These are phyloP conservation scores for Silurus meridionalis DNA, from an alignment of 2,113 vertebrate genomes.

Conservation along the genomic window DNA sequence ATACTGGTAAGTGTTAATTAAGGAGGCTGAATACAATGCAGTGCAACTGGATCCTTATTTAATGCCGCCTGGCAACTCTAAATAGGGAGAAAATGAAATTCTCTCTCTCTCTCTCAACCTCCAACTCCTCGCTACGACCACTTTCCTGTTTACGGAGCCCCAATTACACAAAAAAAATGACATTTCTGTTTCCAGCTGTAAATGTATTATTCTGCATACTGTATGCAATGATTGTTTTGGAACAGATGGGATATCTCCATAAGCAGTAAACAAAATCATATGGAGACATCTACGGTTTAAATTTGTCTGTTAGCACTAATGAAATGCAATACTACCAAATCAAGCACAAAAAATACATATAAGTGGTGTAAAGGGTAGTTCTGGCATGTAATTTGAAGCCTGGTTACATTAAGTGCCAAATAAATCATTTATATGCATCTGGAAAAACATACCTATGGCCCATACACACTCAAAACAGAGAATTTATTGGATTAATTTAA, in stretches of 20 bases:
- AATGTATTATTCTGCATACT: conserved; percentile 44
- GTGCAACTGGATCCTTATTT: conserved; percentile 57
- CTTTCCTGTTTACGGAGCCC: conserved; percentile 44
- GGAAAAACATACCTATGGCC: neutral
- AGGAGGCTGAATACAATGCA: conserved; percentile 51
- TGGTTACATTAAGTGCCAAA: conserved; percentile 6
- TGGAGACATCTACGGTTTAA: conserved; percentile 7
- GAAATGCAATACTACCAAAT: conserved; percentile 32
- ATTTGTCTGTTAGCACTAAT: conserved; percentile 4
- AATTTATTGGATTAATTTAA: neutral
- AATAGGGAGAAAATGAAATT: conserved; percentile 64
- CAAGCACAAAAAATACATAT: neutral
- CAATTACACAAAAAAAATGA: conserved; percentile 39
- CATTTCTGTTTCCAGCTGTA: conserved; percentile 48
- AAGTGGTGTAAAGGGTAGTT: conserved; percentile 8
- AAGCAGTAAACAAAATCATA: conserved; percentile 20
- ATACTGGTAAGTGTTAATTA: conserved; percentile 69
- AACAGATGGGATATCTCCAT: conserved; percentile 32
- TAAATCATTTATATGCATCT: neutral
- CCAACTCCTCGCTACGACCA: conserved; percentile 36
- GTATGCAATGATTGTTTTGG: conserved; percentile 28
- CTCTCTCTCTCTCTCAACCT: conserved; percentile 36
- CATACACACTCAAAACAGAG: neutral
- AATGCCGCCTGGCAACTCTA: conserved; percentile 57
- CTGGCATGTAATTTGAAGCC: conserved; percentile 1